phyloP scores from a whole-genome alignment of 2,888 invertebrate species.

The Nemotelus pantherinus region DNA sequence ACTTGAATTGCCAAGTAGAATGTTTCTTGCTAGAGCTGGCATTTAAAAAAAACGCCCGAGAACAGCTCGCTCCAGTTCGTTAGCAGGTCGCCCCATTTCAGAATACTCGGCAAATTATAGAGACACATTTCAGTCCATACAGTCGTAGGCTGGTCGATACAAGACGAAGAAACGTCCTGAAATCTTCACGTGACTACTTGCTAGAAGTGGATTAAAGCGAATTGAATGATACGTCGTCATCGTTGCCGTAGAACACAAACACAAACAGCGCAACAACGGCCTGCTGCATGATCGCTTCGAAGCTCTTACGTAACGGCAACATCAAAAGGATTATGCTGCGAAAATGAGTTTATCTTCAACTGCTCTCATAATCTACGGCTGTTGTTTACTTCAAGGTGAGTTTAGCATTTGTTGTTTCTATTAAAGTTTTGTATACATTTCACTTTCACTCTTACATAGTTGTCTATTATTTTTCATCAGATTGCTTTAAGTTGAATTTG shows the following conservation, averaged over 20 bases:
- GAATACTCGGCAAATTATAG: neutral
- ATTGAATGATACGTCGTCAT: constrained; percentile 7
- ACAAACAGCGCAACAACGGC: constrained; percentile 11
- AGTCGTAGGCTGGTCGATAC: neutral
- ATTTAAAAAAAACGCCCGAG: neutral
- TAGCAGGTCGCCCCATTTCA: neutral
- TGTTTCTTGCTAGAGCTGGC: neutral
- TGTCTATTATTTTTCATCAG: neutral
- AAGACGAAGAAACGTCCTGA: too few relatives aligned
- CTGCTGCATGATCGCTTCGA: constrained; percentile 33
- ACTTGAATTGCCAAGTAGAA: constrained; percentile 1
- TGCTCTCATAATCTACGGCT: constrained; percentile 59
- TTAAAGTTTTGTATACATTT: neutral
- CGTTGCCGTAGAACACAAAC: neutral
- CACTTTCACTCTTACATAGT: neutral
- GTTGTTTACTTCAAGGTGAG: constrained; percentile 55
- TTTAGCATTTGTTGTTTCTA: constrained; percentile 14
- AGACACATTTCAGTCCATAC: neutral
- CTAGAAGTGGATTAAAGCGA: constrained; percentile 11
- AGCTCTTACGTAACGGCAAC: constrained; percentile 48
- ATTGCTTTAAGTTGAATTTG: neutral
- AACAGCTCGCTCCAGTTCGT: constrained; percentile 1
- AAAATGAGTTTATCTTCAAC: constrained; percentile 63
- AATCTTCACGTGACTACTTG: too few relatives aligned
- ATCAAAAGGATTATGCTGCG: constrained; percentile 60